Base-by-base conservation (phyloP, 2,113 vertebrate genomes). In the Chaetodon trifascialis region DNA sequence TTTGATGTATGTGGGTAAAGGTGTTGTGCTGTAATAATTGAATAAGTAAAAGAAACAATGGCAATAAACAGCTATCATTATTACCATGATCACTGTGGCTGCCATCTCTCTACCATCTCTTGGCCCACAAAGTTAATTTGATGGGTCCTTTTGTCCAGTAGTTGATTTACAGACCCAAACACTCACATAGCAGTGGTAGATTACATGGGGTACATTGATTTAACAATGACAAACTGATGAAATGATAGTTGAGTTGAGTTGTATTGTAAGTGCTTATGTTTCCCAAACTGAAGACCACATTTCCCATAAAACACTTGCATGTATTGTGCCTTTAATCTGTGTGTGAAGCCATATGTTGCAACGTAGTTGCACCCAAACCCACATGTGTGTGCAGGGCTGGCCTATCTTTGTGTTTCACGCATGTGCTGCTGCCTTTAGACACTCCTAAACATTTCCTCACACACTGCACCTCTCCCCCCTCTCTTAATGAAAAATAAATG, bases 401-500 rank as follows among this genome's bases (percentile, higher is more conserved):
- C 2, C 38, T 55, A 25, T 65, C 21, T 70, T 40, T 52, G 14
- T 59, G 49, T 58, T 51, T 0, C 0, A 38, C 19, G 12, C 10
- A 15, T 8, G 23, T 38, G 46, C 19, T 47, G 47, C 38, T 17
- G n/a, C 46, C 25, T 62, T 23, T 11, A 23, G 65, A 46, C 58
- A 21, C 38, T 30, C 40, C 1, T 9, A 52, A 8, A 55, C 65
- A 14, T 52, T 42, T 52, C 5, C 3, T 40, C 16, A 23, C 58
- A 34, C 40, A 17, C 3, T 12, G 17, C 25, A 12, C 3, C 36
- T 66, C 59, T 49, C 11, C n/a, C 40, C 17, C 46, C 14, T 38
- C 25, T 30, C 63, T 17, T 80, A 1, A 67, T 84, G 4, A 88
- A 86, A 77, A 67, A 86, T 73, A 25, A 40, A 88, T 77, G 75